Percentiles rank a stretch among this genome's conserved stretches.
These are phyloP conservation scores for Entomyzon cyanotis DNA, from an alignment of 2,113 vertebrate species.

Conservation along the genomic window DNA sequence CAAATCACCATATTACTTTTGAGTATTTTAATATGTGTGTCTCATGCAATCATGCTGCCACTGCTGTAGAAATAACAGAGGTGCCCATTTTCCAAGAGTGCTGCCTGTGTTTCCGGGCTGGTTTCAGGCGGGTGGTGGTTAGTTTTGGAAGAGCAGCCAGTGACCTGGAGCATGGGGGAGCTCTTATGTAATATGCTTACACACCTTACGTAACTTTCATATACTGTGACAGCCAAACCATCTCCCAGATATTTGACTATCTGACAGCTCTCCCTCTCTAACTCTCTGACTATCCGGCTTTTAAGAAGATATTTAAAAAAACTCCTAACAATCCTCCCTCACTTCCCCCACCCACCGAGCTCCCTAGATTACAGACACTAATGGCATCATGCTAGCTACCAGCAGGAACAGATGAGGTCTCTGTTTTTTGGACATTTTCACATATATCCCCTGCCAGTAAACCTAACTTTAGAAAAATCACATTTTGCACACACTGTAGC, in stretches of 20 bases:
- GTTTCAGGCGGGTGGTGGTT: not conserved
- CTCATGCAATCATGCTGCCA: not conserved
- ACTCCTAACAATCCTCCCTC: not conserved
- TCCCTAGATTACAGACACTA: not conserved
- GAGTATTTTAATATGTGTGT: not conserved
- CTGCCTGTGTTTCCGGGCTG: not conserved
- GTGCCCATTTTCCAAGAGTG: not conserved
- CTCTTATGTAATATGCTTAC: conserved; percentile 41
- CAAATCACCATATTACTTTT: not conserved
- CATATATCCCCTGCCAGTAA: not conserved
- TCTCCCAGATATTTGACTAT: not conserved
- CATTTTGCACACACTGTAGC: not conserved
- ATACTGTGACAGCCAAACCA: not conserved
- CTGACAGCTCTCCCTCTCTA: not conserved
- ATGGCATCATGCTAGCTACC: not conserved
- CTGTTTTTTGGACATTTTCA: not conserved
- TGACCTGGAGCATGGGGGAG: not conserved
- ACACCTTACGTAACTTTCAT: conserved; percentile 24
- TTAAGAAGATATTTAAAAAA: not conserved
- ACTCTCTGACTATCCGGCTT: not conserved
- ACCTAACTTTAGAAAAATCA: not conserved
- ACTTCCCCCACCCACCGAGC: accelerated
- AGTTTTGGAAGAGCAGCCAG: not conserved
- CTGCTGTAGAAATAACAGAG: not conserved
- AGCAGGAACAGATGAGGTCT: not conserved